Evolutionary conservation across 2,797 vertebrate genomes (phyloP).

Genomic region (Sebastes matsubarae): DNA sequence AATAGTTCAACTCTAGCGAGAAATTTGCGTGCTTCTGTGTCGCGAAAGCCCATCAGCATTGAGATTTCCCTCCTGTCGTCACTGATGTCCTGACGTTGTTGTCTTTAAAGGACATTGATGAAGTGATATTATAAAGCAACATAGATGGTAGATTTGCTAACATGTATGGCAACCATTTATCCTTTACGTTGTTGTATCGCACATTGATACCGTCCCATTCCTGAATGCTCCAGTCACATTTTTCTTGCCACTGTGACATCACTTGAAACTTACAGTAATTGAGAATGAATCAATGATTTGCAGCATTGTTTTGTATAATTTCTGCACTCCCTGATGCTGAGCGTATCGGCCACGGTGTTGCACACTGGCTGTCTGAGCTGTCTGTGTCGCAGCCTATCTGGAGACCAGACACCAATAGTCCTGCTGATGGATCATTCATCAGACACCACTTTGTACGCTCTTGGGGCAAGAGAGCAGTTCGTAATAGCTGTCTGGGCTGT

Average conservation of each 20-base stretch:
- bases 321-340: not conserved
- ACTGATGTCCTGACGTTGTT: too few relatives aligned
- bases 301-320: not conserved
- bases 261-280: not conserved
- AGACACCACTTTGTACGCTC: conserved; percentile 51
- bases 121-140: not conserved
- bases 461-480: conserved; percentile 43
- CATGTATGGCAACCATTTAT: not conserved
- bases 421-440: conserved; percentile 67
- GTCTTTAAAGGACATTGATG: not conserved
- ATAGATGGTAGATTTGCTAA: not conserved
- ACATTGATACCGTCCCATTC: not conserved
- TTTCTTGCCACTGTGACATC: not conserved
- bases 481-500: conserved; percentile 54
- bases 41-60: too few relatives aligned
- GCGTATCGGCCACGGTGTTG: not conserved
- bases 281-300: not conserved
- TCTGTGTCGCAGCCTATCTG: conserved; percentile 35
- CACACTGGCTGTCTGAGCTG: conserved; percentile 1
- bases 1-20: too few relatives aligned
- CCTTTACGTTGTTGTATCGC: not conserved
- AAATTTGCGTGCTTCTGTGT: too few relatives aligned
- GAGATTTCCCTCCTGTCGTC: too few relatives aligned
- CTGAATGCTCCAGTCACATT: not conserved
- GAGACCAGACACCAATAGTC: conserved; percentile 41